A percentile compares a stretch with the other conserved stretches of the same genome.
Evolutionary conservation across 2,113 vertebrate genomes (phyloP).

Genomic region (Agapornis roseicollis): DNA sequence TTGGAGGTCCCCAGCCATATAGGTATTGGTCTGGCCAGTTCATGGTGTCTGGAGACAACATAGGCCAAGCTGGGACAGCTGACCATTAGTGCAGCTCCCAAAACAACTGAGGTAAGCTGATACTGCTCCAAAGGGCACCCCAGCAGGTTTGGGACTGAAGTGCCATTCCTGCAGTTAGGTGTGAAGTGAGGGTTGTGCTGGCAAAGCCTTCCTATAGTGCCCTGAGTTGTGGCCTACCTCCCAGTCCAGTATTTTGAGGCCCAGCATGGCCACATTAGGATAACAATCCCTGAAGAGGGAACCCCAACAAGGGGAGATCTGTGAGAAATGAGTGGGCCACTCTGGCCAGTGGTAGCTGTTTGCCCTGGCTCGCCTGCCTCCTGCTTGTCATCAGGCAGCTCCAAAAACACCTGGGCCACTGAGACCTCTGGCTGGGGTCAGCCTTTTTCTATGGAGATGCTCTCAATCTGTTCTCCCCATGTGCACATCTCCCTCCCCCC

Average conservation of each 20-base stretch:
- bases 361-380: not conserved
- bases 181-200: not conserved
- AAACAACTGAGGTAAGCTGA: not conserved
- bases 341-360: not conserved
- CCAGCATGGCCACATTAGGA: not conserved
- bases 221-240: not conserved
- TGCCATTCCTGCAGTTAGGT: not conserved
- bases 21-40: not conserved
- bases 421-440: not conserved
- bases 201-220: not conserved
- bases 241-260: not conserved
- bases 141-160: not conserved
- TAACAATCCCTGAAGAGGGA: not conserved
- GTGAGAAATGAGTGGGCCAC: not conserved
- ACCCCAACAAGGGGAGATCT: not conserved
- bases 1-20: not conserved
- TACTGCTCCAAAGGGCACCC: not conserved
- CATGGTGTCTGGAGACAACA: not conserved
- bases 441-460: not conserved
- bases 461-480: slow-evolving; percentile 18
- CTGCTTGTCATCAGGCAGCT: not conserved
- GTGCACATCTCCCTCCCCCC: not conserved
- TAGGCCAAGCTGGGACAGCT: not conserved
- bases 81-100: not conserved
- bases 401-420: not conserved